Base-by-base conservation (phyloP, 2,888 invertebrate species). In the Megastigmus dorsalis region DNA sequence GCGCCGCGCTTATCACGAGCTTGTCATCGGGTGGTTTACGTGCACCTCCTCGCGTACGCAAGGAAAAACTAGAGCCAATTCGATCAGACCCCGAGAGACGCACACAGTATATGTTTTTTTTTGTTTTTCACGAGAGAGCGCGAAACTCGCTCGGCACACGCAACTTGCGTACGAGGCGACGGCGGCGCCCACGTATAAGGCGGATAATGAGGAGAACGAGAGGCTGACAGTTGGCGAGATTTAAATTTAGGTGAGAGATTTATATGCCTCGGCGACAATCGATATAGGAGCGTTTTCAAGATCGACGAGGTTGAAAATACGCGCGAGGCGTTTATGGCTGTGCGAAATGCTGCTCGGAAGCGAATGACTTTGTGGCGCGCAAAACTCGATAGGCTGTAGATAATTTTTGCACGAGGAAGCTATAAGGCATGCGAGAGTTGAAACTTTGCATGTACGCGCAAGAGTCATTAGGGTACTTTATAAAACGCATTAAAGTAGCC, bases 171-270 rank as follows among this genome's bases (percentile, higher is more conserved):
- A n/a, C n/a, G n/a, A n/a, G 43, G 38, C 43, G 30, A 54, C 36
- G 38, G n/a, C 23, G 54, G 33, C 62, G 30, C 50, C 57, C 26
- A 68, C 50, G 15, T 41, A n/a, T 9, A 30, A 10, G 28, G 18
- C 9, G 20, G 28, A 28, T 9, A 13, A 20, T 1, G 28, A 18
- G 23, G n/a, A 52, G 41, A 48, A 38, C 3, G 52, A 69, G 30
- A 43, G 45, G n/a, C n/a, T n/a, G n/a, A 33, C 15, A 23, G 43
- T 9, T 15, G 20, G 2, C 6, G 15, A 50, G 50, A 68, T 57
- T 68, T 59, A 50, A 68, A 68, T 68, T 68, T 68, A 57, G 68
- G 48, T 30, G 26, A 1, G 41, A 50, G 41, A 55, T 68, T 57
- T 48, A 48, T 57, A 33, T 33, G 45, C n/a, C 5, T 20, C 3